phyloP scores from a whole-genome alignment of 2,888 invertebrate genomes.

The Trissolcus japonicus region DNA sequence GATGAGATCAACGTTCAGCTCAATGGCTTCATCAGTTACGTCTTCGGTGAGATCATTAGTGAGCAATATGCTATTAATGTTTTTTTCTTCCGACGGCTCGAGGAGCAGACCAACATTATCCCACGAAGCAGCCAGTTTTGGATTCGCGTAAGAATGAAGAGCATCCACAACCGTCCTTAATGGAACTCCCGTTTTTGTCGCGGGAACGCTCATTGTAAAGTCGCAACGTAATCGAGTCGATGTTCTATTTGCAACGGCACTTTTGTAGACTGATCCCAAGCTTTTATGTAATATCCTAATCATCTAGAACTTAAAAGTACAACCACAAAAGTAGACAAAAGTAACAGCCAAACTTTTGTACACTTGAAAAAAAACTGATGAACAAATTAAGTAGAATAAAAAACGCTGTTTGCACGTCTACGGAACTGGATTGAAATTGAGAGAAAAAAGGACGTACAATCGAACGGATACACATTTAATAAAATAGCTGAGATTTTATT shows the following conservation, averaged over 20 bases:
- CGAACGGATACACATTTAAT: not conserved
- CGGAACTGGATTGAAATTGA: too few relatives aligned
- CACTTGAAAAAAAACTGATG: too few relatives aligned
- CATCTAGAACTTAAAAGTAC: conserved; percentile 26
- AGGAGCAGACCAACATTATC: conserved; percentile 96
- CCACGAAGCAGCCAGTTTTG: conserved; percentile 88
- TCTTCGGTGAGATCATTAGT: conserved; percentile 95
- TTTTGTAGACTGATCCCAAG: conserved; percentile 21
- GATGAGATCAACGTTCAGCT: conserved; percentile 84
- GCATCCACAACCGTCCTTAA: conserved; percentile 78
- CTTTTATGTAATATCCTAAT: conserved; percentile 10
- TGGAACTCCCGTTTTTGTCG: conserved; percentile 72
- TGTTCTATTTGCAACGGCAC: conserved; percentile 6
- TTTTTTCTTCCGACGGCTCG: conserved; percentile 81
- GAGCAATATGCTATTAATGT: conserved; percentile 83
- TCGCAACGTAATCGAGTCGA: conserved; percentile 16
- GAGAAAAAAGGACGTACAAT: not conserved
- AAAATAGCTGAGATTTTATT: conserved; percentile 55
- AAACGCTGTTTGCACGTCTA: too few relatives aligned
- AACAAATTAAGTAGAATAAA: too few relatives aligned
- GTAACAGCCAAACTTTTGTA: too few relatives aligned
- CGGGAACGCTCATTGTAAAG: conserved; percentile 32
- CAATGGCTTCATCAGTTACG: conserved; percentile 89
- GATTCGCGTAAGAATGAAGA: conserved; percentile 84
- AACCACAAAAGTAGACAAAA: too few relatives aligned